Conservation (phyloP, 2,113 vertebrate genomes). For the Protomyctophum bolini region DNA sequence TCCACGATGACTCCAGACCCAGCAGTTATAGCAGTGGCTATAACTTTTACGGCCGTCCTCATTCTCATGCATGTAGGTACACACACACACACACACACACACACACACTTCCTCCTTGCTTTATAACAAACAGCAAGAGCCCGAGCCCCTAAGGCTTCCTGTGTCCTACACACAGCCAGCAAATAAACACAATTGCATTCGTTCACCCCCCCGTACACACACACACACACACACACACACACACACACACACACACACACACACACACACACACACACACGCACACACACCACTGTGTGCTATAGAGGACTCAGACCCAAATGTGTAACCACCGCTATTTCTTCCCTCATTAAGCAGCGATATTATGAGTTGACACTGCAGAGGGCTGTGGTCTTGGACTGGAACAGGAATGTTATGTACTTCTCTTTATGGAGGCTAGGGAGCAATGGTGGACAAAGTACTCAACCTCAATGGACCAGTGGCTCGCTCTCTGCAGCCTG, state of each 20-base stretch:
- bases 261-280: background rate
- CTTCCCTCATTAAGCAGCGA: slow-evolving; percentile 65
- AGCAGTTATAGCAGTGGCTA: slow-evolving; percentile 81
- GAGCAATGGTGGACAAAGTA: slow-evolving; percentile 2
- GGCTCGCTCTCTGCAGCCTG: no score
- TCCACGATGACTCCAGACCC: slow-evolving; percentile 78
- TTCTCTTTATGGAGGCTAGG: slow-evolving; percentile 49
- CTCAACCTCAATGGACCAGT: no score
- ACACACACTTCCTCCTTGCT: slow-evolving; percentile 75
- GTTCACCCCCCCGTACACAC: slow-evolving; percentile 53
- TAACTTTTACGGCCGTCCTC: slow-evolving; percentile 48
- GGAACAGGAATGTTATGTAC: slow-evolving; percentile 25
- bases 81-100: slow-evolving; percentile 14
- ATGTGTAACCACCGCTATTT: slow-evolving; percentile 60
- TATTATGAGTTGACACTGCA: slow-evolving; percentile 60
- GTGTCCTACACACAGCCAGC: slow-evolving; percentile 75
- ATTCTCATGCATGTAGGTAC: background rate
- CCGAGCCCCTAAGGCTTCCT: slow-evolving; percentile 81
- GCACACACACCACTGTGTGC: slow-evolving; percentile 28
- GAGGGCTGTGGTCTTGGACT: slow-evolving; percentile 57
- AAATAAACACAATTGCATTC: slow-evolving; percentile 80
- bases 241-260: slow-evolving; percentile 24
- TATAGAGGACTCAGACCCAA: slow-evolving; percentile 50
- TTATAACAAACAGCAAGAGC: slow-evolving; percentile 79
- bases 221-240: slow-evolving; percentile 49